Percentiles rank a stretch among this genome's conserved stretches.
Evolutionary conservation across 1,140 invertebrate genomes (phyloP).

Genomic region (Zaprionus davidi): DNA sequence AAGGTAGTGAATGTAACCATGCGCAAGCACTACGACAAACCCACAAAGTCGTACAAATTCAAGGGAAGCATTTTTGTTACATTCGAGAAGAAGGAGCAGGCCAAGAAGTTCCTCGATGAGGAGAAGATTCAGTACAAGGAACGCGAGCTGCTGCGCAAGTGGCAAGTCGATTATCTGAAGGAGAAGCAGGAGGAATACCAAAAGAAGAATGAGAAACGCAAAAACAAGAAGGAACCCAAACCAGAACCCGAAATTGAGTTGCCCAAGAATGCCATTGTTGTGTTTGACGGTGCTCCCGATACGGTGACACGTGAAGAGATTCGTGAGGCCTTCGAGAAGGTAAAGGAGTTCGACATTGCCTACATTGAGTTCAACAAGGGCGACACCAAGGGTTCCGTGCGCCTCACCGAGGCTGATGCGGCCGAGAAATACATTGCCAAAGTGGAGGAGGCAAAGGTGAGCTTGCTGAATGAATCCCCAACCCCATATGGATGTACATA

Average conservation of each 20-base stretch:
- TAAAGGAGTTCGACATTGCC: slow-evolving; percentile 87
- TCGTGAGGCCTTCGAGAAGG: slow-evolving; percentile 87
- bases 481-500: slow-evolving; percentile 56
- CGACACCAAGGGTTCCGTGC: slow-evolving; percentile 89
- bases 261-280: slow-evolving; percentile 89
- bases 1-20: slow-evolving; percentile 91
- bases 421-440: slow-evolving; percentile 88
- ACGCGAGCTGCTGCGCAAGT: slow-evolving; percentile 88
- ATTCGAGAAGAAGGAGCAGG: slow-evolving; percentile 91
- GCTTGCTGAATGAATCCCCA: slow-evolving; percentile 66
- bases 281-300: slow-evolving; percentile 87
- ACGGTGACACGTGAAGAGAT: slow-evolving; percentile 89
- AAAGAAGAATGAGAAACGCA: slow-evolving; percentile 84
- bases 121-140: slow-evolving; percentile 89
- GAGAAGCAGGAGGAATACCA: slow-evolving; percentile 89
- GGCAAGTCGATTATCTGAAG: slow-evolving; percentile 89
- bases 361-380: slow-evolving; percentile 91
- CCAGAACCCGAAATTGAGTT: slow-evolving; percentile 85
- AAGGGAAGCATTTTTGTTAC: slow-evolving; percentile 96
- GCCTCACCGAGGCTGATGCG: slow-evolving; percentile 88
- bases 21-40: slow-evolving; percentile 89
- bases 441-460: slow-evolving; percentile 86
- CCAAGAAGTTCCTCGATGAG: slow-evolving; percentile 86
- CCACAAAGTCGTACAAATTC: slow-evolving; percentile 88
- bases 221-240: slow-evolving; percentile 86